A percentile compares a stretch with the other conserved stretches of the same genome.
Evolutionary conservation across 2,888 invertebrate genomes (phyloP).

Genomic region (Patella pellucida): DNA sequence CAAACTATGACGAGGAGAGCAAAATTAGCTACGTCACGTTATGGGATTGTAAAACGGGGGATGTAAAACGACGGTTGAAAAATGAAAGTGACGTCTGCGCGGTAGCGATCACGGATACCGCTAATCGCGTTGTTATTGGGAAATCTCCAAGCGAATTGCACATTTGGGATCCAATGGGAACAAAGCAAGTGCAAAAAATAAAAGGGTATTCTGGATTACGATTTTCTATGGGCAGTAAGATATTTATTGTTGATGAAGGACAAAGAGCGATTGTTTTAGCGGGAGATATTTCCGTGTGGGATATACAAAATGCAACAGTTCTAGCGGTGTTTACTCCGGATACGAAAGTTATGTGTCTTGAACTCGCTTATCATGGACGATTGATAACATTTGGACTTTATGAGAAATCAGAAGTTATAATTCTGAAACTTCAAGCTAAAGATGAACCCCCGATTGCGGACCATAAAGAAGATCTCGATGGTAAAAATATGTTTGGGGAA

Average conservation of each 20-base stretch:
- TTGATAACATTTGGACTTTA: constrained; percentile 62
- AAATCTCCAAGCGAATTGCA: constrained; percentile 60
- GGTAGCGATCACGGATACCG: constrained; percentile 62
- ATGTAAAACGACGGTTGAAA: constrained; percentile 58
- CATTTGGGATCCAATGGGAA: constrained; percentile 63
- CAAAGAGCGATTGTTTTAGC: constrained; percentile 62
- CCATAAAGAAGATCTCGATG: constrained; percentile 25
- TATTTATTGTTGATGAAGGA: constrained; percentile 58
- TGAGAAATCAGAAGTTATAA: constrained; percentile 59
- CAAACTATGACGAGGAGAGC: constrained; percentile 66
- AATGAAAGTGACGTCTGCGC: constrained; percentile 66
- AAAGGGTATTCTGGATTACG: constrained; percentile 57
- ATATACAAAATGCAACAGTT: constrained; percentile 53
- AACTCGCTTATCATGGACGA: constrained; percentile 55
- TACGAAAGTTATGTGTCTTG: constrained; percentile 59
- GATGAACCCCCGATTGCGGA: constrained; percentile 41
- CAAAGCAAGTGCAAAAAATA: constrained; percentile 50
- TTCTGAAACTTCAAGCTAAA: constrained; percentile 48
- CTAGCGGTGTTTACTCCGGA: constrained; percentile 67
- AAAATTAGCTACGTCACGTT: constrained; percentile 68
- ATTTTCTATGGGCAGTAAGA: constrained; percentile 56
- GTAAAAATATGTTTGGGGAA: constrained; percentile 56
- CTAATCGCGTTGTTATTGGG: constrained; percentile 62
- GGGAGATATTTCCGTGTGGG: constrained; percentile 68
- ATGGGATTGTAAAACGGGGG: constrained; percentile 64